Conservation (phyloP, 2,797 vertebrate species). For the Cyprinella venusta region DNA sequence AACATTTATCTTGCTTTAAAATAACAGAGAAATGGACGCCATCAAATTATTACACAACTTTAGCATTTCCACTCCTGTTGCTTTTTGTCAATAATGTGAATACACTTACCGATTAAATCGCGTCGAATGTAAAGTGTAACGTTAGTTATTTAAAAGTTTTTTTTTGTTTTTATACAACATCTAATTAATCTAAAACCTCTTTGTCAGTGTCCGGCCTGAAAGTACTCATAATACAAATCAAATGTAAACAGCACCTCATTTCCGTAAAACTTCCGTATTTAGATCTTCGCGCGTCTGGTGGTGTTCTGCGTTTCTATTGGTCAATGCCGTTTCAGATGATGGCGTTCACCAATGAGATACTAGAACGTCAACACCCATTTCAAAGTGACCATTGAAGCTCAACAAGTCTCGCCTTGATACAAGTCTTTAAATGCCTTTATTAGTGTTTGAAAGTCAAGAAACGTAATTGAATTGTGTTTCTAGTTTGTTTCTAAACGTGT, state of each 20-base stretch:
- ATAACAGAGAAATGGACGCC: background rate
- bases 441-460: background rate
- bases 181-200: background rate
- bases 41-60: background rate
- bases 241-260: constrained; percentile 30
- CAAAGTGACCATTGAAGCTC: constrained; percentile 18
- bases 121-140: background rate
- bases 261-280: constrained; percentile 64
- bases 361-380: background rate
- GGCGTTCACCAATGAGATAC: constrained; percentile 21
- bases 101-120: constrained; percentile 57
- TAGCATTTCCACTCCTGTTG: background rate
- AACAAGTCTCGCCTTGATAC: too few relatives aligned
- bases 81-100: background rate
- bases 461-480: background rate
- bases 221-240: background rate
- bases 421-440: background rate
- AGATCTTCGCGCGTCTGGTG: constrained; percentile 67
- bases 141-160: background rate
- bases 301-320: constrained; percentile 68
- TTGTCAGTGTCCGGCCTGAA: background rate
- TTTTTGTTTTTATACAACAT: background rate
- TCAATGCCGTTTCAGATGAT: background rate
- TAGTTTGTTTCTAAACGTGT: too few relatives aligned
- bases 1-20: background rate